phyloP scores from a whole-genome alignment of 1,140 invertebrate genomes.

The Vollenhovia emeryi region DNA sequence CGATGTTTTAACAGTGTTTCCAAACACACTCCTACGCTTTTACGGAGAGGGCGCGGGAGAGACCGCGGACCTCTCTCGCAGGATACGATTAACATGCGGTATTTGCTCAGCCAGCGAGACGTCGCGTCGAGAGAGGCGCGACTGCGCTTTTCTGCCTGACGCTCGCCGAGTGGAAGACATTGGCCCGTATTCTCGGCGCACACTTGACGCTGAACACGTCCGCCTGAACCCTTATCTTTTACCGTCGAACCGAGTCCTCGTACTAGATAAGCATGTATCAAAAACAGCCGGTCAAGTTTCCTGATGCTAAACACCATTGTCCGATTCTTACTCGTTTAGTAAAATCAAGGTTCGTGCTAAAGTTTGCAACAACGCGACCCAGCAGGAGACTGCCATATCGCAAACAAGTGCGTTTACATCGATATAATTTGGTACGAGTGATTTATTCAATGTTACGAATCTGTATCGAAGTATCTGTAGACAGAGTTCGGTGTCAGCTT shows the following conservation, averaged over 20 bases:
- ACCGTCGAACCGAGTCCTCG: background rate
- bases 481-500: background rate
- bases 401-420: background rate
- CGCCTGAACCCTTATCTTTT: background rate
- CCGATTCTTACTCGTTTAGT: background rate
- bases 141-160: constrained; percentile 31
- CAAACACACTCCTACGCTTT: constrained; percentile 78
- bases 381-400: background rate
- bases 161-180: constrained; percentile 45
- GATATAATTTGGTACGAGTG: background rate
- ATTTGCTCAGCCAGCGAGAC: constrained; percentile 74
- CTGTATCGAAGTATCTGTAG: background rate
- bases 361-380: background rate
- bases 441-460: background rate
- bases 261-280: constrained; percentile 1
- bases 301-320: background rate
- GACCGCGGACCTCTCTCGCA: constrained; percentile 25
- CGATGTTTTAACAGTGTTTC: constrained; percentile 81
- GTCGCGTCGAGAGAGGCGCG: constrained; percentile 49
- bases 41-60: constrained; percentile 17
- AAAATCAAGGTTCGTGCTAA: background rate
- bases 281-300: background rate
- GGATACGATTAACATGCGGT: constrained; percentile 68
- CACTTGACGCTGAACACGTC: constrained; percentile 17
- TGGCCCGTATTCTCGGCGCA: constrained; percentile 28